Evolutionary conservation across 2,888 invertebrate genomes (phyloP).

Genomic region (Hydriomena furcata): DNA sequence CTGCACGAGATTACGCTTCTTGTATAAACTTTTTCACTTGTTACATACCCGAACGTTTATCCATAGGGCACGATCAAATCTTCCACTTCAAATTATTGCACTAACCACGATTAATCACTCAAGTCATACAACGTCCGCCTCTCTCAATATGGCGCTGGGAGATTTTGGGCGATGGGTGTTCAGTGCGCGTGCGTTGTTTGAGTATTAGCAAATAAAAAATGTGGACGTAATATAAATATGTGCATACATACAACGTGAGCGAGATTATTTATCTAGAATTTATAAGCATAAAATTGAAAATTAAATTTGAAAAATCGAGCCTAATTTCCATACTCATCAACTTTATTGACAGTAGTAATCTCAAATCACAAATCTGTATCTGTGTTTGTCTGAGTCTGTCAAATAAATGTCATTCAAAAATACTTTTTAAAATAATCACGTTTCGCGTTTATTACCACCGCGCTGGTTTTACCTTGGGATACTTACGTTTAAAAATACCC

Average conservation of each 20-base stretch:
- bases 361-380: too few species aligned
- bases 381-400: conserved; percentile 44
- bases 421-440: not conserved
- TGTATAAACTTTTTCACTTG: conserved; percentile 62
- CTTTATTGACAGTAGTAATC: conserved; percentile 37
- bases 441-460: too few species aligned
- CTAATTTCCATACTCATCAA: conserved; percentile 73
- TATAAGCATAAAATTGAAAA: conserved; percentile 43
- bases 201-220: conserved; percentile 71
- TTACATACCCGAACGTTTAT: conserved; percentile 84
- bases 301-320: conserved; percentile 54
- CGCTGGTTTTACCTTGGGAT: too few species aligned
- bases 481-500: too few species aligned
- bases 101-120: conserved; percentile 83
- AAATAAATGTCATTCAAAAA: conserved; percentile 18
- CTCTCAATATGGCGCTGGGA: conserved; percentile 90
- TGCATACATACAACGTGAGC: conserved; percentile 36
- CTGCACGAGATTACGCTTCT: conserved; percentile 51
- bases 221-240: conserved; percentile 50
- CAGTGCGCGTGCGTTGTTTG: conserved; percentile 82
- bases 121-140: conserved; percentile 88
- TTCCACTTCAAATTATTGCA: conserved; percentile 83
- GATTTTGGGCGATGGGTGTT: conserved; percentile 82
- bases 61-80: conserved; percentile 83
- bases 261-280: conserved; percentile 46